phyloP scores from a whole-genome alignment of 1,140 invertebrate genomes.

The Temnothorax longispinosus region DNA sequence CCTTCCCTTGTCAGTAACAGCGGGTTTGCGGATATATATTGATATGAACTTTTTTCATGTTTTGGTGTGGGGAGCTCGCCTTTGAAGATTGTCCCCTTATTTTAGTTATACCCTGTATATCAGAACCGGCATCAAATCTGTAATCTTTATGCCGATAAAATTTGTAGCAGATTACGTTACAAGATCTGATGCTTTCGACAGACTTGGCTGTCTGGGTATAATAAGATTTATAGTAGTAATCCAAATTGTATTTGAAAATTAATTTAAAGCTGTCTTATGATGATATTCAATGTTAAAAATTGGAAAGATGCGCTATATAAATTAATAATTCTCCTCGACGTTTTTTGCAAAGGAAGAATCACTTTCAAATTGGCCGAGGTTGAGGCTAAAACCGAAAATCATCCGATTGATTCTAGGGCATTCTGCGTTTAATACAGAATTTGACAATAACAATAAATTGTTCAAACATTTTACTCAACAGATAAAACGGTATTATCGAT shows the following conservation, averaged over 20 bases:
- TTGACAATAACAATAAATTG: neutral
- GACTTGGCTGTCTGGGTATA: too few species aligned
- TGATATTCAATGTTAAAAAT: neutral
- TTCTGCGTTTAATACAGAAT: neutral
- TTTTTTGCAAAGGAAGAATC: neutral
- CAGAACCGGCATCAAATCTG: too few species aligned
- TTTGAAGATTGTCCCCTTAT: too few species aligned
- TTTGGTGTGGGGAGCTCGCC: too few species aligned
- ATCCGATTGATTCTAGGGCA: neutral
- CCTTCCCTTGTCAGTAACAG: too few species aligned
- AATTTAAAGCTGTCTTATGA: neutral
- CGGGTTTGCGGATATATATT: too few species aligned
- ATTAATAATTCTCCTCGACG: neutral
- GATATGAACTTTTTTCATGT: too few species aligned
- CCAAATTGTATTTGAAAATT: neutral
- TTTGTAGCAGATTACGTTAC: too few species aligned
- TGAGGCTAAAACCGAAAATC: neutral
- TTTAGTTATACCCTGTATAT: too few species aligned
- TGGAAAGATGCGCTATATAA: neutral
- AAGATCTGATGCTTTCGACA: too few species aligned
- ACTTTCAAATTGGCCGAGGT: neutral
- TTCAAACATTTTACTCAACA: conserved; percentile 69
- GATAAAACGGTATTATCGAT: conserved; percentile 88
- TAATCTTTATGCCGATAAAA: too few species aligned
- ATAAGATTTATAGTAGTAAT: neutral